These are phyloP conservation scores for Serinus canaria DNA, from an alignment of 2,113 vertebrate genomes.

Conservation along the genomic window DNA sequence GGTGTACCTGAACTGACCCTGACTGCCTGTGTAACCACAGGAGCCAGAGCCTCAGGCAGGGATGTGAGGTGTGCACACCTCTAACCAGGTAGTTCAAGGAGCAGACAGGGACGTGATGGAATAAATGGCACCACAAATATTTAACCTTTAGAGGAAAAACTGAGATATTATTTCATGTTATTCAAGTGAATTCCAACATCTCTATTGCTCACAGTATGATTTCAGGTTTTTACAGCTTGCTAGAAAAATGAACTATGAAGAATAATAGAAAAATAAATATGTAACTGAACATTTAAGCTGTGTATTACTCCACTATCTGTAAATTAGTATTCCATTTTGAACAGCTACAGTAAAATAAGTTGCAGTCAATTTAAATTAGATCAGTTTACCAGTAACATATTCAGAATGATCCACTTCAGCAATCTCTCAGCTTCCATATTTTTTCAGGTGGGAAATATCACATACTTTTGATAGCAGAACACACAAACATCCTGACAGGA, in stretches of 20 bases:
- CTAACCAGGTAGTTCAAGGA: neutral
- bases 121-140: neutral
- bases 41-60: neutral
- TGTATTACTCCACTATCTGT: neutral
- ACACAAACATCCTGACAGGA: neutral
- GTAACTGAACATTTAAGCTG: neutral
- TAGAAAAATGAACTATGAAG: neutral
- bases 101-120: neutral
- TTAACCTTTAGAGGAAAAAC: neutral
- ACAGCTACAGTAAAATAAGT: neutral
- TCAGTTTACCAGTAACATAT: neutral
- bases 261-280: neutral
- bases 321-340: neutral
- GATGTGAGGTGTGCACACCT: neutral
- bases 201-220: neutral
- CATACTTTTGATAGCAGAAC: neutral
- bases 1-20: neutral
- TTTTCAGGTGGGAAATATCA: neutral
- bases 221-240: neutral
- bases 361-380: neutral
- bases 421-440: neutral
- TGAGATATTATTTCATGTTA: neutral
- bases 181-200: neutral
- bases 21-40: neutral
- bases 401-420: neutral